Conservation (phyloP, 1,140 invertebrate genomes). For the Maniola jurtina region DNA sequence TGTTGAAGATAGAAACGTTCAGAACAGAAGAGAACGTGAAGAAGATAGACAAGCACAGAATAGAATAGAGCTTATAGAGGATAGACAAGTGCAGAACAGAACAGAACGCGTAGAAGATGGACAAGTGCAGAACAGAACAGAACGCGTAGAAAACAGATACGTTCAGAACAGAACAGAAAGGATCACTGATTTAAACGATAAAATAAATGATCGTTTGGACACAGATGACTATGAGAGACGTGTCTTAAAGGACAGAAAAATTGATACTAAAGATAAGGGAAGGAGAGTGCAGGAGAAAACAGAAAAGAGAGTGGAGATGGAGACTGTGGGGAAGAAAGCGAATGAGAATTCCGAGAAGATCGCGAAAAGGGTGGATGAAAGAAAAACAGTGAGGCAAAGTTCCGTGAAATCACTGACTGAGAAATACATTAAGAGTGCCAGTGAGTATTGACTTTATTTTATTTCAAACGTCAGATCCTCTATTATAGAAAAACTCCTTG, state of each 20-base stretch:
- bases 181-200: neutral
- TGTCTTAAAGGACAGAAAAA: conserved; percentile 10
- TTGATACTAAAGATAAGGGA: conserved; percentile 15
- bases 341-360: conserved; percentile 58
- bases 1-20: neutral
- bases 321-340: conserved; percentile 13
- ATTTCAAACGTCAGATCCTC: no score
- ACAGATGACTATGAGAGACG: conserved; percentile 4
- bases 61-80: no score
- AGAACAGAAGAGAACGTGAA: conserved; percentile 3
- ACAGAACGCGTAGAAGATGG: no score
- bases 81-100: no score
- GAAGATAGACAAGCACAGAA: no score
- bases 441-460: conserved; percentile 62
- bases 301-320: conserved; percentile 24
- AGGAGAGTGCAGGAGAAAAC: conserved; percentile 18
- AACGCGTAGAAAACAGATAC: neutral
- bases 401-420: conserved; percentile 86
- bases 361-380: conserved; percentile 49
- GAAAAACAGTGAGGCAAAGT: conserved; percentile 80
- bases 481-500: no score
- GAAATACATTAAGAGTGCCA: conserved; percentile 85
- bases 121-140: no score
- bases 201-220: conserved; percentile 1
- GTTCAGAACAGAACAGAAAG: conserved; percentile 4